A percentile compares a stretch with the other conserved stretches of the same genome.
These are phyloP conservation scores for Lepidurus apus DNA, from an alignment of 1,140 invertebrate genomes.

Conservation along the genomic window DNA sequence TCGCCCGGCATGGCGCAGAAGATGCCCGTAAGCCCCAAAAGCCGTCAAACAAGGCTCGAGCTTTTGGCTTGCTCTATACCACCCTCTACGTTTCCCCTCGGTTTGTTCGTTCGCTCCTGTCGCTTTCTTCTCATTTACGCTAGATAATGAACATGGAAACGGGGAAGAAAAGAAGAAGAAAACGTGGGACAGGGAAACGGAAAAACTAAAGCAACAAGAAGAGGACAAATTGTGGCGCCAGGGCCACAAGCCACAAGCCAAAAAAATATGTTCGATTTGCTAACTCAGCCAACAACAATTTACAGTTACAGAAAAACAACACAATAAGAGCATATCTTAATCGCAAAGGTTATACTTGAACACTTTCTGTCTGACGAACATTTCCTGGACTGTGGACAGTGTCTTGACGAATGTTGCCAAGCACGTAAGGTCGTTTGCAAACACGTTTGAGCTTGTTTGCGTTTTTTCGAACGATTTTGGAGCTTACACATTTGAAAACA, in stretches of 20 bases:
- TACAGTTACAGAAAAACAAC: neutral
- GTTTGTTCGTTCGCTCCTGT: slow-evolving; percentile 8
- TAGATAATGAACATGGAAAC: slow-evolving; percentile 15
- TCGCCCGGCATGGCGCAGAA: slow-evolving; percentile 3
- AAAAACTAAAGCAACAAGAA: neutral
- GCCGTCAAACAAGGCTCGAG: slow-evolving; percentile 13
- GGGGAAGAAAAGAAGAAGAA: neutral
- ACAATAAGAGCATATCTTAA: neutral
- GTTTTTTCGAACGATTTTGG: too few species aligned
- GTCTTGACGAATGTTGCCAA: too few species aligned
- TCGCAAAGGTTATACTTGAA: neutral
- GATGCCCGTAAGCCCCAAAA: slow-evolving; percentile 20
- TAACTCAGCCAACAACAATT: neutral
- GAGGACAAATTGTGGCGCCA: slow-evolving; percentile 11
- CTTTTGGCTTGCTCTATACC: neutral
- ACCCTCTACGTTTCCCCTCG: slow-evolving; percentile 13
- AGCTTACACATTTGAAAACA: too few species aligned
- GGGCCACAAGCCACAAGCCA: neutral
- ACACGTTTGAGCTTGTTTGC: too few species aligned
- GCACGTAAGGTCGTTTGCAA: too few species aligned
- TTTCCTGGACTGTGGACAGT: too few species aligned
- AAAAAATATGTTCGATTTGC: neutral
- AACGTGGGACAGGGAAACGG: neutral
- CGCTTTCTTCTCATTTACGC: slow-evolving; percentile 21
- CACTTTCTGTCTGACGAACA: neutral